Evolutionary conservation across 2,888 invertebrate genomes (phyloP), one percentile per base, ranked within the genome.

Genomic region (Gisinianus flammeolus): DNA sequence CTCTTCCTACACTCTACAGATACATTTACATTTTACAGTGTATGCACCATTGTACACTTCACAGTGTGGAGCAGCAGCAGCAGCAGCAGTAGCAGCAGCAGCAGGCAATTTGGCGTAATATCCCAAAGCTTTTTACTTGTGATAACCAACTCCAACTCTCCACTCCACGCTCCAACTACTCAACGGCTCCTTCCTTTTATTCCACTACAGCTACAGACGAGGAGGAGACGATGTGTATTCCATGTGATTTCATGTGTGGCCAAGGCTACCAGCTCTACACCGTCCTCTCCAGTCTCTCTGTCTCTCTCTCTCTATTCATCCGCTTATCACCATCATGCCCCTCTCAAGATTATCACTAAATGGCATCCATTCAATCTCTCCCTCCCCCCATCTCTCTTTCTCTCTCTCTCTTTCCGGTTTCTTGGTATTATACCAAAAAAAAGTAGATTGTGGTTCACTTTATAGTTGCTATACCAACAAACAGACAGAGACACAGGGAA

Each of bases 91-190:
- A 58, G 62, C 62, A 62, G 56, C 22, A 58, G 62, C 26, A 44
- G 56, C n/a, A 58, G 62, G 62, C 62, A 62, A 62, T 62, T 62
- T 62, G 24, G 22, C 62, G 22, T 62, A 62, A 62, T 62, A 62
- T 62, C 62, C 26, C 62, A 62, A 62, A 62, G 62, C 62, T 62
- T 62, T 62, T 62, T 62, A 62, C 44, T 44, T 44, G 16, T 19
- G 44, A 44, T 44, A 44, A 19, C 44, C 44, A 44, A 44, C 44
- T 35, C n/a, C 35, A 35, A 35, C 35, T 35, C 35, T 35, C 35
- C 44, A 44, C 44, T 44, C 16, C 44, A 44, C 44, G 44, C 44
- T 6, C 12, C 44, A 44, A 44, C 2, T 44, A 44, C 35, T 35
- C 35, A 35, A n/a, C 44, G 12, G 6, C 44, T 44, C 44, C 12